A percentile compares a stretch with the other conserved stretches of the same genome.
These are phyloP conservation scores for Corythoichthys intestinalis DNA, from an alignment of 2,113 vertebrate species.

Conservation along the genomic window DNA sequence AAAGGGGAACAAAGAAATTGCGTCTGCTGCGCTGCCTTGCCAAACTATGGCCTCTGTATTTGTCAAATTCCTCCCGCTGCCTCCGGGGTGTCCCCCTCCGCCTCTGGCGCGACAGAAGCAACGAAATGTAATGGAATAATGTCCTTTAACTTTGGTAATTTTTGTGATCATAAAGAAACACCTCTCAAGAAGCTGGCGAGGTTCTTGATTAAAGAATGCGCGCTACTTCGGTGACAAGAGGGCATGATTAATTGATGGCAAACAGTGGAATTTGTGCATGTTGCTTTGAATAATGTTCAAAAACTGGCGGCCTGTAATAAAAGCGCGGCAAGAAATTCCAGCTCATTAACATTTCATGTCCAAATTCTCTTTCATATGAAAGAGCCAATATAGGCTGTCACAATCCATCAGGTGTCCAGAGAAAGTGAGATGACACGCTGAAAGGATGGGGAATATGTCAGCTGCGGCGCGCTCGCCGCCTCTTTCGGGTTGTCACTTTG, in stretches of 20 bases:
- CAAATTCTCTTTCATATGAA: constrained; percentile 90
- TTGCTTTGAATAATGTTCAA: constrained; percentile 93
- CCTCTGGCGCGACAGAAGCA: constrained; percentile 24
- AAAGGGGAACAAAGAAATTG: too few relatives aligned
- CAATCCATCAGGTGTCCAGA: constrained; percentile 84
- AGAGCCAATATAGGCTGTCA: constrained; percentile 90
- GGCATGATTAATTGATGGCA: constrained; percentile 91
- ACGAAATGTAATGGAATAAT: constrained; percentile 8
- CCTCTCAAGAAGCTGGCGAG: constrained; percentile 72
- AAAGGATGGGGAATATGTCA: constrained; percentile 77
- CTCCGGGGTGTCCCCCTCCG: constrained; percentile 29
- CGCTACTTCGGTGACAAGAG: constrained; percentile 85
- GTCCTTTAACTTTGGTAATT: constrained; percentile 69
- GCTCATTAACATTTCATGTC: constrained; percentile 92
- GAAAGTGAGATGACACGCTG: constrained; percentile 75
- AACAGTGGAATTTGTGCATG: constrained; percentile 88
- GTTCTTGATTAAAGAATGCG: constrained; percentile 82
- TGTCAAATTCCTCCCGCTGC: background rate
- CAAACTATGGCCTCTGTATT: too few relatives aligned
- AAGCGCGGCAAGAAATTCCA: constrained; percentile 85
- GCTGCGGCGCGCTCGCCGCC: constrained; percentile 66
- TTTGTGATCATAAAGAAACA: constrained; percentile 72
- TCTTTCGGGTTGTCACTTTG: constrained; percentile 84
- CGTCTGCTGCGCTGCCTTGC: too few relatives aligned
- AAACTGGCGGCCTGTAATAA: constrained; percentile 87